Evolutionary conservation across 1,140 invertebrate genomes (phyloP), one percentile per base, ranked within the genome.

Genomic region (Saxidomus purpurata): DNA sequence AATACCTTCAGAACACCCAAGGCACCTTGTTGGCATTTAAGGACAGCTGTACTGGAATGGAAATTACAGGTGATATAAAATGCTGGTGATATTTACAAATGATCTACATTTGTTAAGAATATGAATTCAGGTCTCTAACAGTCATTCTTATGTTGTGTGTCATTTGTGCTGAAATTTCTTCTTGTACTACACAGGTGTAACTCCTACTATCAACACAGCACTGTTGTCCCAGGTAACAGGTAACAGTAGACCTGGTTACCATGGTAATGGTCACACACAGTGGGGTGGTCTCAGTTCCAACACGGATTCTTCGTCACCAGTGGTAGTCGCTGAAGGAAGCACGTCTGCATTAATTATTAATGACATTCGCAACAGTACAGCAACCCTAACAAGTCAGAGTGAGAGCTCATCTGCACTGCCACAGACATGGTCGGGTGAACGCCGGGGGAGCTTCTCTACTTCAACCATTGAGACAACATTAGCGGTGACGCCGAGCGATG

Each of bases 201-300:
- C 96, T 91, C 96, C 96, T 40, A 97, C 96, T 83, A 94, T 97
- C 22, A 97, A 89, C 55, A 84, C 80, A 19, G 80, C 87, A 63
- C 13, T 89, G 17, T 63, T 89, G 22, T 71, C 87, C 25, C 87
- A 89, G 22, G 47, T 69, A 4, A 52, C 79, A 34, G n/a, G 28
- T 34, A 74, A 49, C 67, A 71, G 38, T 47, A 19, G 81, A 15
- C 34, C 80, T 38, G 87, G 80, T 77, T 89, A 89, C 87, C 79
- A 89, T 74, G 71, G 87, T 43, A 89, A 74, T 69, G 81, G 80
- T 34, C 76, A 88, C 43, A 88, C 86, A 9, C 86, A 88, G 59
- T 88, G 86, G 86, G 77, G 59, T 22, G 79, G 87, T 47, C 69
- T 74, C 13, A 87, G 77, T 25, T 92, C 92, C 1, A 96, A 96